These are phyloP conservation scores for Triplophysa rosa DNA, from an alignment of 2,113 vertebrate genomes.

Conservation along the genomic window DNA sequence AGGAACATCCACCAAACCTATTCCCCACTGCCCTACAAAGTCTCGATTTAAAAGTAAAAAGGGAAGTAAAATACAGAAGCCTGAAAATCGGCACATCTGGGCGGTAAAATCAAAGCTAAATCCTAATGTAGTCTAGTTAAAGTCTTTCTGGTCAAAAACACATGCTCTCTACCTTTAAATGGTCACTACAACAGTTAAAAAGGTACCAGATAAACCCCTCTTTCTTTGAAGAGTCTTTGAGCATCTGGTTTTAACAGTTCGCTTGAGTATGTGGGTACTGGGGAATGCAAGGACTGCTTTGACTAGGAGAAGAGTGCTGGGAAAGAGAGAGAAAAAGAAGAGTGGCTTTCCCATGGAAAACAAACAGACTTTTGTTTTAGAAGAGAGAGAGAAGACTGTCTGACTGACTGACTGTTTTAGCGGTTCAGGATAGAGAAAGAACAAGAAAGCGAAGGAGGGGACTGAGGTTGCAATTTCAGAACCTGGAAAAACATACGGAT, in stretches of 20 bases:
- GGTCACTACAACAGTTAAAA: conserved; percentile 10
- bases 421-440: not conserved
- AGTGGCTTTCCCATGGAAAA: conserved; percentile 45
- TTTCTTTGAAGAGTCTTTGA: conserved; percentile 44
- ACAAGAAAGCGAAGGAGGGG: not conserved
- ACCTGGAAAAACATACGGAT: not conserved
- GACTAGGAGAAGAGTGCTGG: conserved; percentile 33
- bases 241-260: conserved; percentile 51
- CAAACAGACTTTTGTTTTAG: conserved; percentile 53
- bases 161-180: conserved; percentile 33
- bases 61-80: not conserved
- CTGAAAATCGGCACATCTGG: not conserved
- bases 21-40: not conserved
- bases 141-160: conserved; percentile 33
- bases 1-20: not conserved
- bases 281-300: conserved; percentile 49
- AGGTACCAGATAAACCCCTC: not conserved
- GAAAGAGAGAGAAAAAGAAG: conserved; percentile 41
- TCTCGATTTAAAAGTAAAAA: not conserved
- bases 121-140: not conserved
- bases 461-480: not conserved
- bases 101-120: not conserved
- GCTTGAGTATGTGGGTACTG: conserved; percentile 47
- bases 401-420: conserved; percentile 19
- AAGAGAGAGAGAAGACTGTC: conserved; percentile 28